Conservation (phyloP, 2,113 vertebrate species). For the Ictalurus furcatus region DNA sequence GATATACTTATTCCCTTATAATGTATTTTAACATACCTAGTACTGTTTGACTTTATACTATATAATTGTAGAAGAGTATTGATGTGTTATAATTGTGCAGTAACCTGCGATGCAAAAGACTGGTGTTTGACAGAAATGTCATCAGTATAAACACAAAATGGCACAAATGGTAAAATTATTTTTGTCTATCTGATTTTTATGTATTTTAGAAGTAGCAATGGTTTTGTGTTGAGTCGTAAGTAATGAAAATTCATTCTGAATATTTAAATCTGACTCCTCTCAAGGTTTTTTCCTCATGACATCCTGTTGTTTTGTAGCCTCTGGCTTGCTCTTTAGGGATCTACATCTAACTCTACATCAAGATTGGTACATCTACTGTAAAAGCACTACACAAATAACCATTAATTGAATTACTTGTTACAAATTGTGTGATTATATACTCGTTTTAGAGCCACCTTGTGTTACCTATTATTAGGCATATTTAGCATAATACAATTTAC, state of each 20-base stretch:
- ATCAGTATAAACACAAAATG: not conserved
- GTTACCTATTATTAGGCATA: not conserved
- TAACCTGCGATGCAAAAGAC: not conserved
- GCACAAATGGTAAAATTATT: not conserved
- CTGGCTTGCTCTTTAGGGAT: not conserved
- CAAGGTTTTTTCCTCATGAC: not conserved
- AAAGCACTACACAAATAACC: not conserved
- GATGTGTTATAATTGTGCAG: not conserved
- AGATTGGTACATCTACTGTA: not conserved
- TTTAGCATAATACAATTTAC: not conserved
- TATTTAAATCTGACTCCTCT: not conserved
- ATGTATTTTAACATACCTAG: too few relatives aligned
- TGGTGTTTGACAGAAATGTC: not conserved
- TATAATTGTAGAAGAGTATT: too few relatives aligned
- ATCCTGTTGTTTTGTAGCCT: not conserved
- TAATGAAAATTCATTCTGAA: not conserved
- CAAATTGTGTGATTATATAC: not conserved
- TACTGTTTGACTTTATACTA: too few relatives aligned
- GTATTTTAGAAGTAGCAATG: not conserved
- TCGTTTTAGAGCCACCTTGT: not conserved
- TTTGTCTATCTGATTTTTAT: not conserved
- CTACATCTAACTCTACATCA: not conserved
- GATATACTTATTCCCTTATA: too few relatives aligned
- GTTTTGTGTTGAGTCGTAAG: not conserved
- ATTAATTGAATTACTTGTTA: not conserved